phyloP scores from a whole-genome alignment of 2,113 vertebrate genomes.

The Apus apus region DNA sequence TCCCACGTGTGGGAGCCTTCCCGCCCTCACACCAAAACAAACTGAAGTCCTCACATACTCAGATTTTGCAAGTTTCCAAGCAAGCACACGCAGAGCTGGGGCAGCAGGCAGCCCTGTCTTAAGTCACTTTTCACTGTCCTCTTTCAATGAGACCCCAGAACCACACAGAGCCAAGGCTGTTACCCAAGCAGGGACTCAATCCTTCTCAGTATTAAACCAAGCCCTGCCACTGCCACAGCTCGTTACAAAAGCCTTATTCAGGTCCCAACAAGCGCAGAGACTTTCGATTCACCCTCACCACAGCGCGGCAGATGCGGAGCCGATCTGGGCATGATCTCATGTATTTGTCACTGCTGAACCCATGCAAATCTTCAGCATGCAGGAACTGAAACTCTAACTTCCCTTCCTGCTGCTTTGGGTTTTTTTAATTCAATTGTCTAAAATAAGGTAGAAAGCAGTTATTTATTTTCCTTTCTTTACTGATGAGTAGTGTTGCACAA shows the following conservation, averaged over 20 bases:
- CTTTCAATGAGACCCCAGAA: neutral
- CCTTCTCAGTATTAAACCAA: neutral
- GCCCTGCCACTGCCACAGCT: neutral
- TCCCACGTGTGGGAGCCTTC: accelerated
- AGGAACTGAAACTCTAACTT: constrained; percentile 63
- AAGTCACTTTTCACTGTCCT: neutral
- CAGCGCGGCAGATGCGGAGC: neutral
- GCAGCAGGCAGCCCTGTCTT: neutral
- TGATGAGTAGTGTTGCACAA: neutral
- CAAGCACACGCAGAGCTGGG: accelerated
- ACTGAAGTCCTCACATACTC: accelerated
- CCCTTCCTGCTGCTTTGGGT: constrained; percentile 21
- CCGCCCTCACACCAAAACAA: neutral
- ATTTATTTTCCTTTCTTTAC: neutral
- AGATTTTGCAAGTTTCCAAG: neutral
- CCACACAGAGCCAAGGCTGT: neutral
- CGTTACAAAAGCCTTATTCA: neutral
- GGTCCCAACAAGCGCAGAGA: neutral
- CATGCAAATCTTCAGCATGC: neutral
- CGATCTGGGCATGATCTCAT: neutral
- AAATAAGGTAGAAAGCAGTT: neutral
- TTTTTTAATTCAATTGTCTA: constrained; percentile 36
- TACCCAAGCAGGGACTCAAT: neutral
- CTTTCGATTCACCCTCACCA: neutral
- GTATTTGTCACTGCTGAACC: neutral